These are phyloP conservation scores for Lathronympha strigana DNA, from an alignment of 2,888 invertebrate species.

Conservation along the genomic window DNA sequence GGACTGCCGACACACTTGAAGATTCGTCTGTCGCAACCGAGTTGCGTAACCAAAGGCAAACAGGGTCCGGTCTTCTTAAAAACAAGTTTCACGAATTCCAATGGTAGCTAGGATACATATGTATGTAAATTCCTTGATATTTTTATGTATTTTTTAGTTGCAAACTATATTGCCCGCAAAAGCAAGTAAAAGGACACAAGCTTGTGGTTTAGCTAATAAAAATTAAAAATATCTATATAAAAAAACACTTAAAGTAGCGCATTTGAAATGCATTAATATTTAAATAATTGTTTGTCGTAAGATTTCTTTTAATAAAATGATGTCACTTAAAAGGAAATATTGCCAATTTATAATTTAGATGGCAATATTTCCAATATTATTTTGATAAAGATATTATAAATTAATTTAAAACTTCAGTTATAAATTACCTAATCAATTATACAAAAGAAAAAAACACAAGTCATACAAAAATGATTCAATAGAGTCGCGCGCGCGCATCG, in stretches of 20 bases:
- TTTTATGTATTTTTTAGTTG: slow-evolving; percentile 3
- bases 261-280: too few relatives aligned
- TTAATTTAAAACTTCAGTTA: not conserved
- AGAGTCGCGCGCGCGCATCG: too few relatives aligned
- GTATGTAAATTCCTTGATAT: slow-evolving; percentile 4
- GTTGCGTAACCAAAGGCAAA: slow-evolving; percentile 17
- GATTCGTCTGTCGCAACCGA: slow-evolving; percentile 19
- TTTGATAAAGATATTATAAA: not conserved
- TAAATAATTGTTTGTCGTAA: too few relatives aligned
- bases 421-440: not conserved
- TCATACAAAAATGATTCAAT: not conserved
- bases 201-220: too few relatives aligned
- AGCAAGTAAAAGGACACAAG: too few relatives aligned
- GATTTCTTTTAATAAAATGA: too few relatives aligned
- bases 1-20: slow-evolving; percentile 18
- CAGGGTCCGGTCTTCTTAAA: slow-evolving; percentile 28
- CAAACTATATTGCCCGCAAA: too few relatives aligned
- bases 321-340: not conserved
- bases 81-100: slow-evolving; percentile 29
- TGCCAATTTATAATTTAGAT: not conserved
- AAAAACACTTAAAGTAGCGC: too few relatives aligned
- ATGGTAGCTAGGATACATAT: slow-evolving; percentile 23
- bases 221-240: too few relatives aligned
- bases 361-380: not conserved
- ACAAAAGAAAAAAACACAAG: not conserved